phyloP scores from a whole-genome alignment of 1,140 invertebrate species.

The Steinernema khuongi region DNA sequence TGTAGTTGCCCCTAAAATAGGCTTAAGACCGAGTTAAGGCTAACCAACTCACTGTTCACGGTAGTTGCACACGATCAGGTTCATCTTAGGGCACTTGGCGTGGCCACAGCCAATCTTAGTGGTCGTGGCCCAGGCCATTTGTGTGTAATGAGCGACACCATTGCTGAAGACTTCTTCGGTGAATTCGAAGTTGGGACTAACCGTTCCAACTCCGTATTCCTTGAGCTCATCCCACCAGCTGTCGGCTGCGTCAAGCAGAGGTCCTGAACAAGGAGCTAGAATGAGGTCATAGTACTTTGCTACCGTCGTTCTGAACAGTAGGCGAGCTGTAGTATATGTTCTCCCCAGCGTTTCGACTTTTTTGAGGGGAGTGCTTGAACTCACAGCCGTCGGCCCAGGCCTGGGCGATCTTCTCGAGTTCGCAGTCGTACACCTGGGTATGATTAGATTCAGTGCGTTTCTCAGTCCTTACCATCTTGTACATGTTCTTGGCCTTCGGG shows the following conservation, averaged over 20 bases:
- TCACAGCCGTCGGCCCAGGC: not conserved
- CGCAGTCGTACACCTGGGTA: too few species aligned
- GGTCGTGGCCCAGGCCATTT: too few species aligned
- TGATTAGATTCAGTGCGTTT: too few species aligned
- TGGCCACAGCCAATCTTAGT: conserved; percentile 28
- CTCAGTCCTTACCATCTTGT: too few species aligned
- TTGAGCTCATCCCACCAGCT: not conserved
- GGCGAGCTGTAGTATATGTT: not conserved
- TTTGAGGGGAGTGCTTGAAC: not conserved
- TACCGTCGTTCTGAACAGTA: not conserved
- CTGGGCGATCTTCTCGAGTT: not conserved
- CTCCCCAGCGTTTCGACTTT: not conserved
- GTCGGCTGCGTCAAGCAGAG: not conserved
- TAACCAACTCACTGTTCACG: conserved; percentile 5
- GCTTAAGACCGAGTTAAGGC: not conserved
- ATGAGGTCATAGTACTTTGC: not conserved
- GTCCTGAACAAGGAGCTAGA: not conserved
- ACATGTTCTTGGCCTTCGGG: not conserved
- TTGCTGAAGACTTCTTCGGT: conserved; percentile 30
- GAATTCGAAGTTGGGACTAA: not conserved
- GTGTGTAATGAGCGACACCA: conserved; percentile 31
- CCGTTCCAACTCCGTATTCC: not conserved
- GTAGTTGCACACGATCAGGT: conserved; percentile 36
- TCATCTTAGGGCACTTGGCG: conserved; percentile 13
- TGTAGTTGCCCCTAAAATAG: not conserved